Evolutionary conservation across 2,888 invertebrate genomes (phyloP).

Genomic region (Brachynemurus nebulosus): DNA sequence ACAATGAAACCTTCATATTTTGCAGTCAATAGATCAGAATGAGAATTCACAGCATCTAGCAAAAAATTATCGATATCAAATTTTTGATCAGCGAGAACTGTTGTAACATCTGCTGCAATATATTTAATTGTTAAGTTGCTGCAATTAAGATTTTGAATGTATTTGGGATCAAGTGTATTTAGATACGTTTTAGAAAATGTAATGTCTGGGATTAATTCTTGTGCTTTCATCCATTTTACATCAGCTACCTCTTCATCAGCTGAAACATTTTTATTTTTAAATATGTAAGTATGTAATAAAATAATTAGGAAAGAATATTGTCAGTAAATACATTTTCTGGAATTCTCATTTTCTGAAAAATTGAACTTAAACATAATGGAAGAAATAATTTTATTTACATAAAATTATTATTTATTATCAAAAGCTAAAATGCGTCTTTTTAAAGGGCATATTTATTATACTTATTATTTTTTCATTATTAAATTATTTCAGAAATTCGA

Average conservation of each 20-base stretch:
- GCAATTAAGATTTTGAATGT: slow-evolving; percentile 30
- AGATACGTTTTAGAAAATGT: neutral
- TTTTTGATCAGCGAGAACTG: slow-evolving; percentile 25
- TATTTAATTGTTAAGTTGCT: slow-evolving; percentile 36
- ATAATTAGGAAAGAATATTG: no score
- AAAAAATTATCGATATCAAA: slow-evolving; percentile 28
- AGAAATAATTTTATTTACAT: no score
- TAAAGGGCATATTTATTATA: no score
- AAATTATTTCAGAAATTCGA: no score
- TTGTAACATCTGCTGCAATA: slow-evolving; percentile 31
- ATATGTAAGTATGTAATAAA: no score
- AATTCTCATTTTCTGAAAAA: no score
- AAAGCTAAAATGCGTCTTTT: no score
- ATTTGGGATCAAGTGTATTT: neutral
- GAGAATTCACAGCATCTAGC: slow-evolving; percentile 43
- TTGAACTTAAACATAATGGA: no score
- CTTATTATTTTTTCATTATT: no score
- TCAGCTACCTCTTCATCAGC: neutral
- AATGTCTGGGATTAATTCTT: slow-evolving; percentile 18
- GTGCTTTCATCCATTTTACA: neutral
- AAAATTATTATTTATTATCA: no score
- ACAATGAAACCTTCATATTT: slow-evolving; percentile 59
- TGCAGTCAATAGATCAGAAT: slow-evolving; percentile 61
- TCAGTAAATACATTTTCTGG: no score
- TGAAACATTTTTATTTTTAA: no score